A percentile compares a stretch with the other conserved stretches of the same genome.
Conservation (phyloP, 2,113 vertebrate genomes). For the Struthio camelus region DNA sequence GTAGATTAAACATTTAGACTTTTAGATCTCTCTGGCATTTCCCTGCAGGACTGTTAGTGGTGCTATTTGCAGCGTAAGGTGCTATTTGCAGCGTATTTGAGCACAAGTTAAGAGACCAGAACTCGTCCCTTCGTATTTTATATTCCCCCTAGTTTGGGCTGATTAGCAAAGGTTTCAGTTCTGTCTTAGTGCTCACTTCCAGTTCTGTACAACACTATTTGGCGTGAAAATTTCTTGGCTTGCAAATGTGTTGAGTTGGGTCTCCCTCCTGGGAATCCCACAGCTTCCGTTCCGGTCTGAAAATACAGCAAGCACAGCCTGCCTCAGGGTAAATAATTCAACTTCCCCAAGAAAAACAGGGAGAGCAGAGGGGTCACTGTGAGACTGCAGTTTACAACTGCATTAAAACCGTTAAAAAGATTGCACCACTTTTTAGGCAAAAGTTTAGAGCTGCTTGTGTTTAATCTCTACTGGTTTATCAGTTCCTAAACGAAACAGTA, state of each 20-base stretch:
- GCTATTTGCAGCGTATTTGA: too few species aligned
- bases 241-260: neutral
- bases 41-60: constrained; percentile 29
- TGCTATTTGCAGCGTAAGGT: constrained; percentile 12
- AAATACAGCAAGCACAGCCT: neutral
- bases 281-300: neutral
- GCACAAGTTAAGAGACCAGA: constrained; percentile 17
- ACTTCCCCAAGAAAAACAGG: neutral
- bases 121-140: constrained; percentile 7
- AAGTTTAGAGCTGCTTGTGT: neutral
- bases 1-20: constrained; percentile 8
- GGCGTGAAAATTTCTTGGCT: constrained; percentile 12
- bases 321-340: neutral
- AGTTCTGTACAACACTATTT: constrained; percentile 38
- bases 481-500: neutral
- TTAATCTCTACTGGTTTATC: neutral
- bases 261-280: neutral
- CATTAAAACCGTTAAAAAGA: neutral
- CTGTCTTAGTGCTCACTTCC: neutral
- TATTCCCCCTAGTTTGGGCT: constrained; percentile 25
- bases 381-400: neutral
- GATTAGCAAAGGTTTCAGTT: constrained; percentile 37
- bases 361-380: neutral
- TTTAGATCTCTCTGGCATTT: neutral
- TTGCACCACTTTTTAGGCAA: neutral